phyloP scores from a whole-genome alignment of 2,797 vertebrate genomes.

The Aselliscus stoliczkanus region DNA sequence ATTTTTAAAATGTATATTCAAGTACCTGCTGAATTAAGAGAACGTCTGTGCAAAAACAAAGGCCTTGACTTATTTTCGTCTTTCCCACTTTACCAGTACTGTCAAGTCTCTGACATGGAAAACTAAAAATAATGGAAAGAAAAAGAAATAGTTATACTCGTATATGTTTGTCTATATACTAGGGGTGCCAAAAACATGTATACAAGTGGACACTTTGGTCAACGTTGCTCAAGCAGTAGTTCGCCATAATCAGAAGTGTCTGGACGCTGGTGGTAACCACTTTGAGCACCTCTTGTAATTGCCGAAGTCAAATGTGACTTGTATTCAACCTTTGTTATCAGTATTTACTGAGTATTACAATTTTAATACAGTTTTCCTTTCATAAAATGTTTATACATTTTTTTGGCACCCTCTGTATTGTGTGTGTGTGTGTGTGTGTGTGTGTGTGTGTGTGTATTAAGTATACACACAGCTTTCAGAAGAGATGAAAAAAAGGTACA shows the following conservation, averaged over 20 bases:
- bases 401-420: too few species aligned
- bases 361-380: too few species aligned
- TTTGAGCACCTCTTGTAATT: too few species aligned
- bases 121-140: neutral
- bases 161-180: neutral
- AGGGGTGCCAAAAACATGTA: too few species aligned
- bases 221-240: too few species aligned
- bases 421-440: neutral
- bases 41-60: neutral
- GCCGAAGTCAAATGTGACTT: too few species aligned
- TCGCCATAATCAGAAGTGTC: too few species aligned
- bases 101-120: neutral
- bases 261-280: too few species aligned
- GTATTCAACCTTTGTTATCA: too few species aligned
- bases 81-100: neutral
- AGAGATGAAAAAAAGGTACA: neutral
- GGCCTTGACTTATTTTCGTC: neutral
- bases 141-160: neutral
- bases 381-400: too few species aligned
- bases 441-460: neutral
- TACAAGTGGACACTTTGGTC: too few species aligned
- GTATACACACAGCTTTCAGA: neutral
- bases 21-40: neutral
- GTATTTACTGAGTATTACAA: too few species aligned
- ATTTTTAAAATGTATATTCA: neutral